These are phyloP conservation scores for Rhinogobius similis DNA, from an alignment of 2,113 vertebrate genomes.

Conservation along the genomic window DNA sequence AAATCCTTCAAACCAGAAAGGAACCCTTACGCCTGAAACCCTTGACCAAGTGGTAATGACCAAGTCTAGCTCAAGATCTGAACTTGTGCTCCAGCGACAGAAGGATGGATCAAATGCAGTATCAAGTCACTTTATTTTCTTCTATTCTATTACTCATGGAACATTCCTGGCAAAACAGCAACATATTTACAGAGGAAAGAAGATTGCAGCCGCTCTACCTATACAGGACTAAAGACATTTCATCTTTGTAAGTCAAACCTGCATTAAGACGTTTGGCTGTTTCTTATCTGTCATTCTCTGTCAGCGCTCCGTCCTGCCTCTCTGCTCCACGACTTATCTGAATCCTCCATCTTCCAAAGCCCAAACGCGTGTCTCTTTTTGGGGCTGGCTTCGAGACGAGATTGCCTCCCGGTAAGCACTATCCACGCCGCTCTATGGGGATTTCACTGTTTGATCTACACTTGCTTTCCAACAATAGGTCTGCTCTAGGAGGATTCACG, in stretches of 20 bases:
- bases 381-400: slow-evolving; percentile 29
- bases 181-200: not conserved
- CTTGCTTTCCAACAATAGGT: slow-evolving; percentile 67
- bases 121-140: too few species aligned
- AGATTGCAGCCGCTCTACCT: too few species aligned
- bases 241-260: slow-evolving; percentile 31
- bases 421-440: slow-evolving; percentile 61
- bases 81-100: too few species aligned
- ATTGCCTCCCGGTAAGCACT: slow-evolving; percentile 70
- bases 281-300: slow-evolving; percentile 41
- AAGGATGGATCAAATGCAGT: too few species aligned
- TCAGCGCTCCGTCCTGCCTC: slow-evolving; percentile 39
- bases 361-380: slow-evolving; percentile 60
- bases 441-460: slow-evolving; percentile 68
- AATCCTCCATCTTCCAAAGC: slow-evolving; percentile 70
- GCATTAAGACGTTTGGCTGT: slow-evolving; percentile 38
- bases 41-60: too few species aligned
- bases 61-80: too few species aligned
- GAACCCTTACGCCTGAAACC: too few species aligned
- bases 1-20: too few species aligned
- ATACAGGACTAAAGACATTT: slow-evolving; percentile 15
- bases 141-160: not conserved
- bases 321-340: slow-evolving; percentile 59
- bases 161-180: not conserved
- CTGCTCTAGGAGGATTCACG: slow-evolving; percentile 52